phyloP scores from a whole-genome alignment of 1,140 invertebrate genomes.

The Zeugodacus cucurbitae region DNA sequence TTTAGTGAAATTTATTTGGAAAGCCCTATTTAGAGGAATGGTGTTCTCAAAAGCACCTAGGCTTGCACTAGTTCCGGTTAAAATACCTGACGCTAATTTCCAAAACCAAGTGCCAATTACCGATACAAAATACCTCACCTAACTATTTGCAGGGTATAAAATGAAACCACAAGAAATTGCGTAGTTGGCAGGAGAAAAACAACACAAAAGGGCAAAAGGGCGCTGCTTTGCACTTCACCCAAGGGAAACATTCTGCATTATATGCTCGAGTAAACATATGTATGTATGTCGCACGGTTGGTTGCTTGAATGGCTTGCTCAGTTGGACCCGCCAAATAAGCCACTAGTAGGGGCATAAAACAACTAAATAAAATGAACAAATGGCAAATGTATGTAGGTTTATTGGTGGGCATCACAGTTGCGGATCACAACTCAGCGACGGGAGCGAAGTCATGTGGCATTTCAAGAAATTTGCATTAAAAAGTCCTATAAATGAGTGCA shows the following conservation, averaged over 20 bases:
- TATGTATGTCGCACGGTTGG: conserved; percentile 14
- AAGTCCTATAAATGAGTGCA: conserved; percentile 5
- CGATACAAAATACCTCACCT: neutral
- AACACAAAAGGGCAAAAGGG: neutral
- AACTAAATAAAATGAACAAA: conserved; percentile 19
- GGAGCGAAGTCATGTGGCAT: neutral
- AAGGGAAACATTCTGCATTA: neutral
- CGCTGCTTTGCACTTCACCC: neutral
- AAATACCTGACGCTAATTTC: too few relatives aligned
- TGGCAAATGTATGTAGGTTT: neutral
- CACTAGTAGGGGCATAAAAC: neutral
- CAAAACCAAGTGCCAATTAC: too few relatives aligned
- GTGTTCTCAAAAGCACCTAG: too few relatives aligned
- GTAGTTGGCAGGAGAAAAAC: neutral
- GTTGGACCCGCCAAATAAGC: neutral
- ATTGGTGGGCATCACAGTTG: neutral
- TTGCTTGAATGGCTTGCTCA: neutral
- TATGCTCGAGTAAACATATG: neutral
- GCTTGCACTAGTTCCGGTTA: too few relatives aligned
- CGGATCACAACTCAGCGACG: neutral
- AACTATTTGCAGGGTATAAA: neutral
- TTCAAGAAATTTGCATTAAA: neutral
- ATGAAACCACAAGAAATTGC: neutral
- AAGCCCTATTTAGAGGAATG: too few relatives aligned
- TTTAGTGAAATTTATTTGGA: too few relatives aligned